Percentiles rank a stretch among this genome's conserved stretches.
Evolutionary conservation across 2,888 invertebrate species (phyloP).

Genomic region (Oxytorus armatus): DNA sequence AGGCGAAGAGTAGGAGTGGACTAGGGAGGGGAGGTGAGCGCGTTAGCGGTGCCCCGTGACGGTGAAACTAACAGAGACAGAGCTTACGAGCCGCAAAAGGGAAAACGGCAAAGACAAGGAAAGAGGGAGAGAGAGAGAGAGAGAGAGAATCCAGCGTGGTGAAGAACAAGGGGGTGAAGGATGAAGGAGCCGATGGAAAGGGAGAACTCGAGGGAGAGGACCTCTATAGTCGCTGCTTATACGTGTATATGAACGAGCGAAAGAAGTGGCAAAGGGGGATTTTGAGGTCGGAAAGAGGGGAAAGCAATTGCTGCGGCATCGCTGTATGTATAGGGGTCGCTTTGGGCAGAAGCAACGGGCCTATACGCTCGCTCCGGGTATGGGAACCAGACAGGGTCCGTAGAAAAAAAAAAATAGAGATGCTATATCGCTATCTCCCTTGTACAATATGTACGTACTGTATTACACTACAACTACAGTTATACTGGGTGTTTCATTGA

Average conservation of each 20-base stretch:
- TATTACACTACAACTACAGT: conserved; percentile 45
- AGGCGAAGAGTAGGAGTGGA: conserved; percentile 72
- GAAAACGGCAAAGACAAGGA: conserved; percentile 25
- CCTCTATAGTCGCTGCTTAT: conserved; percentile 35
- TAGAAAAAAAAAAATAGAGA: conserved; percentile 51
- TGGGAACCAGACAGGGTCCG: conserved; percentile 59
- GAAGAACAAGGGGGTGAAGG: conserved; percentile 58
- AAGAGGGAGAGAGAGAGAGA: conserved; percentile 60
- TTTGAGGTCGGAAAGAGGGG: conserved; percentile 21
- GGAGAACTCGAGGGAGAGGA: conserved; percentile 59
- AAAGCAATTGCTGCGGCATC: conserved; percentile 44
- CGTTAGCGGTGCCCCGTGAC: conserved; percentile 67
- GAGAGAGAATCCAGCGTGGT: conserved; percentile 63
- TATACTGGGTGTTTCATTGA: conserved; percentile 32
- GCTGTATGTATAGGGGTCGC: conserved; percentile 60
- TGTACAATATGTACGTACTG: conserved; percentile 45
- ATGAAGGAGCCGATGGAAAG: conserved; percentile 58
- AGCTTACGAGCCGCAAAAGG: conserved; percentile 20
- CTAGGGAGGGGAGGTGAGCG: conserved; percentile 59
- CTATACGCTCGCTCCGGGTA: conserved; percentile 37
- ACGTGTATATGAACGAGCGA: conserved; percentile 25
- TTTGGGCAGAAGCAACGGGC: conserved; percentile 38
- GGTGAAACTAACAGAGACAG: conserved; percentile 48
- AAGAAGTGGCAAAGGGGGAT: neutral
- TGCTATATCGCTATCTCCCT: conserved; percentile 38